Evolutionary conservation across 2,113 vertebrate species (phyloP).

Genomic region (Sinosuthora webbiana): DNA sequence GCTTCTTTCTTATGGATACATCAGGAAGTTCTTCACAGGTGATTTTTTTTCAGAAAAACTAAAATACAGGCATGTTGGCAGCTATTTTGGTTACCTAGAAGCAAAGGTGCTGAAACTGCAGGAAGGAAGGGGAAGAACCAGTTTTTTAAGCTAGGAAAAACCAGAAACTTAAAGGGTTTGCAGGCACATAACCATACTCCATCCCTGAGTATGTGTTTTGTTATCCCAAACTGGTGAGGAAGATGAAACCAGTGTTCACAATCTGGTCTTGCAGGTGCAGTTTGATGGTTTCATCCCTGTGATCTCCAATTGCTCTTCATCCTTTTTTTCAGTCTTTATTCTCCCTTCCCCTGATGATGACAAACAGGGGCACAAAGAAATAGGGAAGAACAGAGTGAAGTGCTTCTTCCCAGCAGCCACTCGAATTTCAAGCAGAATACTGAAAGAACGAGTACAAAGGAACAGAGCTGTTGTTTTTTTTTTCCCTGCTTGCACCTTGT

Average conservation of each 20-base stretch:
- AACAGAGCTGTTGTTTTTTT: not conserved
- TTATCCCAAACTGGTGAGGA: slow-evolving; percentile 31
- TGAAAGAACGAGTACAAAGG: slow-evolving; percentile 6
- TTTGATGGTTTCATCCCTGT: slow-evolving; percentile 17
- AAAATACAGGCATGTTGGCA: not conserved
- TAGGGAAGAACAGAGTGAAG: slow-evolving; percentile 36
- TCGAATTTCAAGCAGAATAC: slow-evolving; percentile 59
- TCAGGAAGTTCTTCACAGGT: not conserved
- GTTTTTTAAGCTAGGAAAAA: slow-evolving; percentile 8
- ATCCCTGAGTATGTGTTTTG: not conserved
- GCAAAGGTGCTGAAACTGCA: slow-evolving; percentile 1
- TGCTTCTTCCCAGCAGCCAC: slow-evolving; percentile 52
- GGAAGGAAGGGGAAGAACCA: not conserved
- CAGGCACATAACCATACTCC: not conserved
- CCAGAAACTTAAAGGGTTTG: not conserved
- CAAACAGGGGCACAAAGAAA: slow-evolving; percentile 60
- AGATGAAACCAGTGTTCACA: slow-evolving; percentile 69
- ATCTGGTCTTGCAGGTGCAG: slow-evolving; percentile 45
- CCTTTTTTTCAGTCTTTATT: slow-evolving; percentile 34
- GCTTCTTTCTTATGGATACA: not conserved
- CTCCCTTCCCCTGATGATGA: slow-evolving; percentile 36
- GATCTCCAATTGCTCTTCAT: slow-evolving; percentile 51
- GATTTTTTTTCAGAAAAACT: not conserved
- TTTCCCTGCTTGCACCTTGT: not conserved
- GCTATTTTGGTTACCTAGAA: not conserved